Base-by-base conservation (phyloP, 2,888 invertebrate genomes). In the Siphonodentalium dalli region DNA sequence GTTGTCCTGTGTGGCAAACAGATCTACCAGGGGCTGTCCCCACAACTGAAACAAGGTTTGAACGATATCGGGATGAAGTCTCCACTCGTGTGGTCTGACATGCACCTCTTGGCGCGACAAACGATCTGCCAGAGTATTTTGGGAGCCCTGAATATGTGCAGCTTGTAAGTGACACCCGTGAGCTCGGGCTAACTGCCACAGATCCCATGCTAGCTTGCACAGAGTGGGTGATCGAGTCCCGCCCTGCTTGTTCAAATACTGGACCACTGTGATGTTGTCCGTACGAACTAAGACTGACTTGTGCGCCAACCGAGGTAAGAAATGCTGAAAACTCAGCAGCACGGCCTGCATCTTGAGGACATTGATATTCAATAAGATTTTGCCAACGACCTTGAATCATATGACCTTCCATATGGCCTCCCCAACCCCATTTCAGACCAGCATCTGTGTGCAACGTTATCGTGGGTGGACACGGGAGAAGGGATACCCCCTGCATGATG, bases 1-100 rank as follows among this genome's bases (percentile, higher is more conserved):
- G 40, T 49, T 49, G 15, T 54, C 49, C 20, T 24, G 23, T 23
- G 56, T 40, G 7, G 51, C 48, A 47, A 48, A 48, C 9, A 48
- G 28, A 35, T 48, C 39, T 28, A 52, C 8, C 18, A 31, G 13
- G 8, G 51, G 51, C 13, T 11, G 18, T 8, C 56, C 51, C 56
- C 50, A 56, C 15, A 35, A n/a, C 5, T 21, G 20, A 26, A 51
- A 46, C 20, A 51, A 37, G 24, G 31, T 41, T 26, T 21, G 38
- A 7, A 55, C 55, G 9, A 55, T 41, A 28, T 33, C 15, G 18
- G 18, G 41, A 24, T 55, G 29, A 20, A 55, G 35, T 20, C 27
- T 34, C 55, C 50, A 55, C 27, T 50, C 55, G 15, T 49, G 43
- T n/a, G 31, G 33, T 18, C 39, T 20, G 1, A 55, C n/a, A 13